phyloP scores from a whole-genome alignment of 2,888 invertebrate species.

The Pristionchus maxplancki region DNA sequence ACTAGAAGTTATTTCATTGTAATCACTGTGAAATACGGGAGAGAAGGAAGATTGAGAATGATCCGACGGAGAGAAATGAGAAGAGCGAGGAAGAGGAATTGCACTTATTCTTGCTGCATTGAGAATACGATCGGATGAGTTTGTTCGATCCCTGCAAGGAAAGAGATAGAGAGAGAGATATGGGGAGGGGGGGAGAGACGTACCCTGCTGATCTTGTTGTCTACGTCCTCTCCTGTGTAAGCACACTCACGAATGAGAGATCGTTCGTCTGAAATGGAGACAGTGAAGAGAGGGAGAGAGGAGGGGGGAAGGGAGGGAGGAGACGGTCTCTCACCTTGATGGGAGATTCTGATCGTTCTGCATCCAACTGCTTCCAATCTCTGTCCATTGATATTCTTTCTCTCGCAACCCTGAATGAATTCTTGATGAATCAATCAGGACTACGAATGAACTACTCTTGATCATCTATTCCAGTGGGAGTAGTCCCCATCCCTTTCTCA shows the following conservation, averaged over 20 bases:
- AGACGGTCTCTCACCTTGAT: not conserved
- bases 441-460: no score
- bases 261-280: conserved; percentile 59
- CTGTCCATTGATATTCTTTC: not conserved
- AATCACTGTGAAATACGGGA: not conserved
- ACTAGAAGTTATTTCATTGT: not conserved
- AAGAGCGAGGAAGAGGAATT: not conserved
- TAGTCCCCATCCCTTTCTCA: not conserved
- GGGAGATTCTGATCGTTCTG: not conserved
- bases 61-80: not conserved
- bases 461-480: no score
- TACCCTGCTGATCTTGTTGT: conserved; percentile 61
- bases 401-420: not conserved
- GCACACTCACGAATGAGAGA: conserved; percentile 68
- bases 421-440: not conserved
- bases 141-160: conserved; percentile 2
- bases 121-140: conserved; percentile 4
- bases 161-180: not conserved
- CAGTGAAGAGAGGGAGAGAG: not conserved
- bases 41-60: not conserved
- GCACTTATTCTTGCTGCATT: not conserved
- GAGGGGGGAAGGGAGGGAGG: not conserved
- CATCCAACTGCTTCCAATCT: conserved; percentile 21
- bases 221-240: conserved; percentile 65
- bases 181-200: not conserved